Percentiles rank a stretch among this genome's conserved stretches.
Evolutionary conservation across 2,113 vertebrate genomes (phyloP).

Genomic region (Synchiropus splendidus): DNA sequence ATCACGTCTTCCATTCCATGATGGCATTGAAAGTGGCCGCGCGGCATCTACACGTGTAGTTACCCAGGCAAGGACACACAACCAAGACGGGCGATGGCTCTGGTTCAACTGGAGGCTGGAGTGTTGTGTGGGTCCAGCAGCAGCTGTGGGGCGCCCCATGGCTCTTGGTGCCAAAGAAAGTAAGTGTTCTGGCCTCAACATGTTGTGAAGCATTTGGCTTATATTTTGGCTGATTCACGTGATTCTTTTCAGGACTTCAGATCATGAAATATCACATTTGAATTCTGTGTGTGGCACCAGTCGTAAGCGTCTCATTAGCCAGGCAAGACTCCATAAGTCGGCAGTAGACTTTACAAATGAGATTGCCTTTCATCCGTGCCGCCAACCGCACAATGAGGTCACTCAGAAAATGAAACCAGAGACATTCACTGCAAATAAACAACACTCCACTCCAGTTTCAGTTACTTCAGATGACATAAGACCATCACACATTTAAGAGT

Average conservation of each 20-base stretch:
- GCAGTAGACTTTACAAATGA: slow-evolving; percentile 31
- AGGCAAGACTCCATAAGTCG: slow-evolving; percentile 19
- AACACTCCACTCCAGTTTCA: slow-evolving; percentile 6
- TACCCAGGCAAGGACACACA: slow-evolving; percentile 5
- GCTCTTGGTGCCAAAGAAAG: too few relatives aligned
- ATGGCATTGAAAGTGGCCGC: slow-evolving; percentile 26
- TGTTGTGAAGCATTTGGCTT: too few relatives aligned
- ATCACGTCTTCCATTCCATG: slow-evolving; percentile 54
- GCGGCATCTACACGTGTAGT: slow-evolving; percentile 1
- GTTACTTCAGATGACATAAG: slow-evolving; percentile 10
- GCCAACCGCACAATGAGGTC: slow-evolving; percentile 35
- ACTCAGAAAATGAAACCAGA: slow-evolving; percentile 31
- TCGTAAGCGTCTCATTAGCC: slow-evolving; percentile 28
- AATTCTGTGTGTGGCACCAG: too few relatives aligned
- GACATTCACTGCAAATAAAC: slow-evolving; percentile 18
- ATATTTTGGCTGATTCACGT: too few relatives aligned
- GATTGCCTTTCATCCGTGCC: slow-evolving; percentile 21
- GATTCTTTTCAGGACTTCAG: too few relatives aligned
- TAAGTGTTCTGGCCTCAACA: too few relatives aligned
- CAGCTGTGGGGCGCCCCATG: slow-evolving; percentile 33
- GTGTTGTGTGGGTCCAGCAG: slow-evolving; percentile 48
- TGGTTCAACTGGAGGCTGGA: slow-evolving; percentile 55
- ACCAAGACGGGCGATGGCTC: slow-evolving; percentile 28
- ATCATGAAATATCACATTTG: too few relatives aligned
- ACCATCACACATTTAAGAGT: background rate